These are phyloP conservation scores for Trimorus sp. DNA, from an alignment of 2,888 invertebrate species.

Conservation along the genomic window DNA sequence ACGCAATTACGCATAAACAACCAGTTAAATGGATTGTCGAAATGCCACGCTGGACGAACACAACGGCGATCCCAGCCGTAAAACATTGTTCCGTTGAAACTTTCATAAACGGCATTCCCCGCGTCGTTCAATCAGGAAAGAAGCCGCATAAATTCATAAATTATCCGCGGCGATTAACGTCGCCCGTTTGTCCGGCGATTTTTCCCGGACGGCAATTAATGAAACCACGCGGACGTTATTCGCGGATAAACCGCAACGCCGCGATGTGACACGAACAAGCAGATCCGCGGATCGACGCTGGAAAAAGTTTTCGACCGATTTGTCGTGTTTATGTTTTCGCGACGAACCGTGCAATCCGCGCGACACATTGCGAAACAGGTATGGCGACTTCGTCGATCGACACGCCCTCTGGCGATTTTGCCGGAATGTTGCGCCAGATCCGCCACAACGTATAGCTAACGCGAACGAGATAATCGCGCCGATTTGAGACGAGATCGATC, in stretches of 20 bases:
- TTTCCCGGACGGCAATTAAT: constrained; percentile 3
- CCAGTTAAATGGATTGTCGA: no score
- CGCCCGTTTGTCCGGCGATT: background rate
- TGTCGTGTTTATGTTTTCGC: constrained; percentile 28
- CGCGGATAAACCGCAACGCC: background rate
- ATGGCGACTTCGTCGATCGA: constrained; percentile 38
- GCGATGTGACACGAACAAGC: constrained; percentile 12
- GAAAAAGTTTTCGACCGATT: constrained; percentile 1
- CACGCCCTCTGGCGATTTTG: constrained; percentile 50
- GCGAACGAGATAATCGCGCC: constrained; percentile 30
- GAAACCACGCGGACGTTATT: background rate
- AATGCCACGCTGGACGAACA: no score
- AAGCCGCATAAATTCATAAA: background rate
- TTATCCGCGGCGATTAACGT: background rate
- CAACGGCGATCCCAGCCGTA: no score
- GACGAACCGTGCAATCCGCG: constrained; percentile 17
- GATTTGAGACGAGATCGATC: constrained; percentile 31
- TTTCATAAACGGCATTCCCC: background rate
- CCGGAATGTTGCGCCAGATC: constrained; percentile 48
- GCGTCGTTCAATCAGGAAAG: constrained; percentile 1
- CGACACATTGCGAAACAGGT: constrained; percentile 38
- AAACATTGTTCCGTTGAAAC: no score
- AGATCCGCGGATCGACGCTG: background rate
- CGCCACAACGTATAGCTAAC: constrained; percentile 26
- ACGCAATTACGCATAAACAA: no score